Evolutionary conservation across 2,113 vertebrate species (phyloP).

Genomic region (Toxotes chatareus): DNA sequence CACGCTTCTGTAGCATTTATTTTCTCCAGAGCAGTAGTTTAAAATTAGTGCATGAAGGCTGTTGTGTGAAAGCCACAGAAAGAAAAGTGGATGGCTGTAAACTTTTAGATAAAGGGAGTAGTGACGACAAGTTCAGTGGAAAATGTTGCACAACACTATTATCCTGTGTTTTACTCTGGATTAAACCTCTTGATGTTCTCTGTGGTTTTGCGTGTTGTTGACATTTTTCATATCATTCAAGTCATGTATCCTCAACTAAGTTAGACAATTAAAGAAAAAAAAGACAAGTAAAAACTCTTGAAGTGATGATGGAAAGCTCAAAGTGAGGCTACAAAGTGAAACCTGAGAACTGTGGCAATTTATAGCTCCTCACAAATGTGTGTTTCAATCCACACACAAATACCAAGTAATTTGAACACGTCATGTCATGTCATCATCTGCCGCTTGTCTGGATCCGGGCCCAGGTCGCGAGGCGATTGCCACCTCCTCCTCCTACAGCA

Average conservation of each 20-base stretch:
- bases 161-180: neutral
- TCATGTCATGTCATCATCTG: too few species aligned
- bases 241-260: neutral
- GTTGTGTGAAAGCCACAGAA: neutral
- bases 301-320: too few species aligned
- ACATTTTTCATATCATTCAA: neutral
- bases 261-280: neutral
- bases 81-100: neutral
- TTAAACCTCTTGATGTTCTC: slow-evolving; percentile 20
- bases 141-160: neutral
- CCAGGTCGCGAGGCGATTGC: too few species aligned
- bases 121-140: neutral
- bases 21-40: neutral
- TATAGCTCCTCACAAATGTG: too few species aligned
- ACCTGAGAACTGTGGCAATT: too few species aligned
- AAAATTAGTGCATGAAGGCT: slow-evolving; percentile 11
- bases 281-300: neutral
- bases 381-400: too few species aligned
- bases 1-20: neutral
- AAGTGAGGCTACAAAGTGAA: too few species aligned
- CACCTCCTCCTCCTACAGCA: too few species aligned
- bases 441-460: too few species aligned
- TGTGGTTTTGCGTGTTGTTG: slow-evolving; percentile 14
- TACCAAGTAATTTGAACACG: too few species aligned
- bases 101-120: neutral